Conservation (phyloP, 2,888 invertebrate species). For the Drosophila neonasuta region DNA sequence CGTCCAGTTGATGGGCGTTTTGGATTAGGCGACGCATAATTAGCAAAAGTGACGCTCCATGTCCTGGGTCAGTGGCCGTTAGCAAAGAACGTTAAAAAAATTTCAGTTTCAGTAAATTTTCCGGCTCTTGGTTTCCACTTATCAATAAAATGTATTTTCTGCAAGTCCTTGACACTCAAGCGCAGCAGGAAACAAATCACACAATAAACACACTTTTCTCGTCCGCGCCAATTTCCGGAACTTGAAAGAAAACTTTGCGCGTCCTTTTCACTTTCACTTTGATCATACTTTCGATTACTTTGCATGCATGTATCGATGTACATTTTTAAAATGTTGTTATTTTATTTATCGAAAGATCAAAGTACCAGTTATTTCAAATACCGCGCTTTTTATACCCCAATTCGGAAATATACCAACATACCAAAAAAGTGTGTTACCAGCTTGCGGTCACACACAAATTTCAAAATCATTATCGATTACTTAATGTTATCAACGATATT, state of each 20-base stretch:
- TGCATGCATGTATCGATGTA: background rate
- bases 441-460: no score
- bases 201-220: background rate
- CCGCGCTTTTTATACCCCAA: no score
- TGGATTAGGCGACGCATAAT: slow-evolving; percentile 24
- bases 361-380: no score
- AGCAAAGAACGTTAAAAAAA: background rate
- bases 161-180: slow-evolving; percentile 9
- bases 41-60: slow-evolving; percentile 31
- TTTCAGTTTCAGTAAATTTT: background rate
- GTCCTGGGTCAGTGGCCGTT: slow-evolving; percentile 26
- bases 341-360: no score
- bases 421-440: no score
- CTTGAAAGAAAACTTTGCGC: slow-evolving; percentile 4
- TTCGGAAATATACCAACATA: no score
- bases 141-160: background rate
- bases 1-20: slow-evolving; percentile 27
- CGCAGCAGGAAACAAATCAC: background rate
- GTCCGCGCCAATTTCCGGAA: slow-evolving; percentile 5
- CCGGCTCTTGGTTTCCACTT: slow-evolving; percentile 1
- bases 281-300: background rate
- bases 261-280: background rate
- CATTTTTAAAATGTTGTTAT: no score
- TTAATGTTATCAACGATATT: no score
- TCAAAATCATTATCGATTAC: no score